Percentiles rank a stretch among this genome's conserved stretches.
phyloP scores from a whole-genome alignment of 1,140 invertebrate species.

The Diabrotica undecimpunctata region DNA sequence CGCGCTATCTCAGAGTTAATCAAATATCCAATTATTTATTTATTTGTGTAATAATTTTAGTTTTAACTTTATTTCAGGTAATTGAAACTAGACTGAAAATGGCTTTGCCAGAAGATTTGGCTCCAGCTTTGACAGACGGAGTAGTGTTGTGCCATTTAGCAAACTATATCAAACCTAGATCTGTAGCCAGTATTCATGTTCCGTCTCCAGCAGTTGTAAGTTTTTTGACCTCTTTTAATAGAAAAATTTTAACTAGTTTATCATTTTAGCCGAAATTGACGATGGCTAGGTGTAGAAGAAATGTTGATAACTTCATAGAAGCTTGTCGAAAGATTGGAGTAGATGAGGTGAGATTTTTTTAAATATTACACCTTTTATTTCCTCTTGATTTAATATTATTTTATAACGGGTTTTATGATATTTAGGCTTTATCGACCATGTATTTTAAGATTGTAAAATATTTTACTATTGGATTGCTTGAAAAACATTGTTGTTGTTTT shows the following conservation, averaged over 20 bases:
- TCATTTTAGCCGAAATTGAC: slow-evolving; percentile 81
- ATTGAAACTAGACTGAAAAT: slow-evolving; percentile 88
- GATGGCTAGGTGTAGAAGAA: slow-evolving; percentile 86
- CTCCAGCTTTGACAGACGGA: slow-evolving; percentile 82
- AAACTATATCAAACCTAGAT: slow-evolving; percentile 83
- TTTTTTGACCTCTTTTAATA: slow-evolving; percentile 27
- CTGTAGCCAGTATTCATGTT: slow-evolving; percentile 91
- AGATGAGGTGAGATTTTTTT: slow-evolving; percentile 75
- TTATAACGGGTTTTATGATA: too few species aligned
- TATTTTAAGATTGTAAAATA: too few species aligned
- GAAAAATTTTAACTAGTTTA: not conserved
- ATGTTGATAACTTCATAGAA: slow-evolving; percentile 93
- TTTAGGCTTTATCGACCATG: too few species aligned
- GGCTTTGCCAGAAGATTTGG: slow-evolving; percentile 80
- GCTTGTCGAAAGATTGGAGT: slow-evolving; percentile 91
- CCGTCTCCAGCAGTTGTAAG: slow-evolving; percentile 90
- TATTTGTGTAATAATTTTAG: too few species aligned
- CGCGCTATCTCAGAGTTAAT: too few species aligned
- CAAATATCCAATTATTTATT: too few species aligned
- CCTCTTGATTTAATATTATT: too few species aligned
- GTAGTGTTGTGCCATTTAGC: slow-evolving; percentile 92
- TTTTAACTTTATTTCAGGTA: slow-evolving; percentile 58
- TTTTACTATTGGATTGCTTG: too few species aligned
- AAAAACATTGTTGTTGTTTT: too few species aligned
- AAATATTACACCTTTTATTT: not conserved